Percentiles rank a stretch among this genome's conserved stretches.
Evolutionary conservation across 2,888 invertebrate genomes (phyloP).

Genomic region (Catocala fraxini): DNA sequence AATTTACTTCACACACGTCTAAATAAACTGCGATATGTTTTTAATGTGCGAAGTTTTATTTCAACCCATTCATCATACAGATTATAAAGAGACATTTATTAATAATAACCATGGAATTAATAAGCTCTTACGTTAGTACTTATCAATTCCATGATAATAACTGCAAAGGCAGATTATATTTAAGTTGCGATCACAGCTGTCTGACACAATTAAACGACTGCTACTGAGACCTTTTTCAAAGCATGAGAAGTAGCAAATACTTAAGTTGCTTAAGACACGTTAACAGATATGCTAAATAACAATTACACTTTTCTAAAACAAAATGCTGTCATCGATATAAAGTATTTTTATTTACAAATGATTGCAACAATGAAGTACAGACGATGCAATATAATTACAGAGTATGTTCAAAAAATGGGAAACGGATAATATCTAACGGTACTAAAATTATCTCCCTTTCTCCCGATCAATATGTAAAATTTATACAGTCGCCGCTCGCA

Average conservation of each 20-base stretch:
- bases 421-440: slow-evolving; percentile 86
- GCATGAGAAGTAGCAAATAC: no score
- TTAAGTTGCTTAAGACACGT: no score
- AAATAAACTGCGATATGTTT: slow-evolving; percentile 77
- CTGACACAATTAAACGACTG: neutral
- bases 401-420: slow-evolving; percentile 86
- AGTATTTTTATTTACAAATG: slow-evolving; percentile 89
- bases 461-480: slow-evolving; percentile 72
- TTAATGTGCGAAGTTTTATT: slow-evolving; percentile 58
- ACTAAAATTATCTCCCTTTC: slow-evolving; percentile 78
- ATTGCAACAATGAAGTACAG: slow-evolving; percentile 88
- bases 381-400: slow-evolving; percentile 87
- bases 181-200: no score
- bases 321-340: slow-evolving; percentile 71
- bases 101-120: no score
- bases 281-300: no score
- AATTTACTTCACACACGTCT: slow-evolving; percentile 71
- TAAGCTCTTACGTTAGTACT: no score
- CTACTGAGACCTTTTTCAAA: neutral
- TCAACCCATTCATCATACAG: slow-evolving; percentile 8
- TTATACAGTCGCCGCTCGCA: slow-evolving; percentile 88
- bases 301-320: neutral
- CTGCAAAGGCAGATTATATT: no score
- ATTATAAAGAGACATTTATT: no score
- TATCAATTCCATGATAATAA: no score